phyloP scores from a whole-genome alignment of 2,797 vertebrate species.

The Microctenopoma stevenorrisi region DNA sequence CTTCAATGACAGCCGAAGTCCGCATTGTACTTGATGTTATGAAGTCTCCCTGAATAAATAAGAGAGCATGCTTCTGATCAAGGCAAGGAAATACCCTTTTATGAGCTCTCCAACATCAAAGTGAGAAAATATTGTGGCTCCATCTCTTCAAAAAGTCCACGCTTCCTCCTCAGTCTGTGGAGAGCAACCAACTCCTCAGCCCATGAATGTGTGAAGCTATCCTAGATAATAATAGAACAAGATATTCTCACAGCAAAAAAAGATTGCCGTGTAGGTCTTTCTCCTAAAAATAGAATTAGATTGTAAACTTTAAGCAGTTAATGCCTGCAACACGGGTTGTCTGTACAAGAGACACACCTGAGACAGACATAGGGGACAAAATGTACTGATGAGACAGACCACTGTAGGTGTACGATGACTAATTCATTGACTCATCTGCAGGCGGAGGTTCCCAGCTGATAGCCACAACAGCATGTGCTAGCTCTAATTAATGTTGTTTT shows the following conservation, averaged over 20 bases:
- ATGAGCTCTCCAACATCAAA: constrained; percentile 70
- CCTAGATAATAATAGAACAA: constrained; percentile 66
- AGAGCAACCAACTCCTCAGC: constrained; percentile 64
- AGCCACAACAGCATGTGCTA: neutral
- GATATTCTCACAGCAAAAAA: constrained; percentile 65
- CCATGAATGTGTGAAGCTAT: constrained; percentile 40
- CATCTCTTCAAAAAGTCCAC: constrained; percentile 60
- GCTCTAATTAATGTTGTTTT: constrained; percentile 52
- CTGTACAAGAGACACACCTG: neutral
- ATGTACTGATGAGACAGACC: constrained; percentile 28
- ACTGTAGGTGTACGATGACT: constrained; percentile 40
- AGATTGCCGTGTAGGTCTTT: constrained; percentile 38
- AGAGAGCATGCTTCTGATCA: constrained; percentile 55
- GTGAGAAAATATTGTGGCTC: constrained; percentile 48
- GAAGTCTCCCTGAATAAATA: constrained; percentile 68
- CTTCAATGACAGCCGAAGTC: constrained; percentile 38
- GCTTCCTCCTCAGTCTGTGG: constrained; percentile 50
- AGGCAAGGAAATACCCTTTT: constrained; percentile 63
- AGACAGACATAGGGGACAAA: constrained; percentile 12
- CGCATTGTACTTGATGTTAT: constrained; percentile 54
- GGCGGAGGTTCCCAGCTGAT: constrained; percentile 40
- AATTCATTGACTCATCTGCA: constrained; percentile 47
- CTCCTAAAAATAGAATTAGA: constrained; percentile 53
- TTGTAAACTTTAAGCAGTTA: constrained; percentile 32
- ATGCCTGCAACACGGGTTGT: constrained; percentile 28